A percentile compares a stretch with the other conserved stretches of the same genome.
Conservation (phyloP, 1,140 invertebrate species). For the Hylaeus anthracinus region DNA sequence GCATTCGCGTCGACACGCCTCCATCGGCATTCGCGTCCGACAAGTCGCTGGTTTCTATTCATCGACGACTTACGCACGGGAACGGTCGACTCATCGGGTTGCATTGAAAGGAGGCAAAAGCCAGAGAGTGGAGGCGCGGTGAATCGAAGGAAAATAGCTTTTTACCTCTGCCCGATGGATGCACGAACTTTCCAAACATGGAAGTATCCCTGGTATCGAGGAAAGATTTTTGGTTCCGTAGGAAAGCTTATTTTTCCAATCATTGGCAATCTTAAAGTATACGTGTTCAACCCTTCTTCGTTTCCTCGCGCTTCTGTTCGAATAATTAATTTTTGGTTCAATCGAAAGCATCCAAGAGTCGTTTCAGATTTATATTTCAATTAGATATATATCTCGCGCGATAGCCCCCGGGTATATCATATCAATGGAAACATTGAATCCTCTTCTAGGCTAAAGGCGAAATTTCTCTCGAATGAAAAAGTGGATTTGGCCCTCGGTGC, state of each 20-base stretch:
- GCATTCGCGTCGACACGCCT: background rate
- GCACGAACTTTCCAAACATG: background rate
- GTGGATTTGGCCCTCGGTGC: background rate
- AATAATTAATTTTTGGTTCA: no score
- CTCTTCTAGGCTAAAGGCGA: background rate
- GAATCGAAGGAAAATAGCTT: constrained; percentile 29
- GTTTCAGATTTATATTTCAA: no score
- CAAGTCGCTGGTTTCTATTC: constrained; percentile 25
- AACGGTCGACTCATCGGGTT: constrained; percentile 31
- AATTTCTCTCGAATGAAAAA: background rate
- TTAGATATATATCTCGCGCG: background rate
- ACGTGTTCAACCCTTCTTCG: no score
- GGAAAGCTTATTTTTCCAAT: no score
- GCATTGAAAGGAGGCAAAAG: constrained; percentile 37
- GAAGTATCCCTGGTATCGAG: no score
- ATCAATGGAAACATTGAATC: background rate
- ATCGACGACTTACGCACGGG: constrained; percentile 6
- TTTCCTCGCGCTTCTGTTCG: no score
- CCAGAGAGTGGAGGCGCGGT: background rate
- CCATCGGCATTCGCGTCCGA: constrained; percentile 1
- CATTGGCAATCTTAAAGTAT: no score
- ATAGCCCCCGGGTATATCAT: background rate
- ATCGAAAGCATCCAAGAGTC: no score
- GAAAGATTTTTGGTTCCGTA: background rate
- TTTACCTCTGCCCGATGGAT: background rate